Evolutionary conservation across 2,888 invertebrate genomes (phyloP).

Genomic region (Cynaeus angustus): DNA sequence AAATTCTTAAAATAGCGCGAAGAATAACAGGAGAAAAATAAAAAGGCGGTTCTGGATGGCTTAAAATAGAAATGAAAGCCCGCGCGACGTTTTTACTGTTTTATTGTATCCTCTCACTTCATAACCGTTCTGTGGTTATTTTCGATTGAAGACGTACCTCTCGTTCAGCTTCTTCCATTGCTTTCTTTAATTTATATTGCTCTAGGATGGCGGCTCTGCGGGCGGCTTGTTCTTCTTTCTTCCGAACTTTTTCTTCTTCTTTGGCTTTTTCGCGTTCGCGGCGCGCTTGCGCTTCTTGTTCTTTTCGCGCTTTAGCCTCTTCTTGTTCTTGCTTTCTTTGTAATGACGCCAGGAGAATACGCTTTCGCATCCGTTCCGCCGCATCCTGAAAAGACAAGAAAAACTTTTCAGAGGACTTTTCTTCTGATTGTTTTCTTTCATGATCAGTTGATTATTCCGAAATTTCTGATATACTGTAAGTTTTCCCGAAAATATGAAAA

Average conservation of each 20-base stretch:
- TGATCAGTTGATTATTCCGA: too few species aligned
- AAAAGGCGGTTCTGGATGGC: conserved; percentile 16
- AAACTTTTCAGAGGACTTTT: too few species aligned
- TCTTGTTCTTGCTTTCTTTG: conserved; percentile 94
- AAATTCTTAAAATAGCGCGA: conserved; percentile 36
- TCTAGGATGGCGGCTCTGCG: conserved; percentile 91
- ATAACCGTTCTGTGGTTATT: conserved; percentile 30
- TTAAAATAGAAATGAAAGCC: conserved; percentile 33
- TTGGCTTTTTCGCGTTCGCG: conserved; percentile 85
- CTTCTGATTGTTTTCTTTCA: too few species aligned
- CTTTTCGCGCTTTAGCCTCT: conserved; percentile 87
- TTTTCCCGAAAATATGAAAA: too few species aligned
- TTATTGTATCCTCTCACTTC: conserved; percentile 14
- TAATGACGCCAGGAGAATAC: conserved; percentile 90
- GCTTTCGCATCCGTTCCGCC: conserved; percentile 91
- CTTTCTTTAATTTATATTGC: conserved; percentile 94
- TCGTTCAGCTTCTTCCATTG: conserved; percentile 91
- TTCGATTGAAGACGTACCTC: conserved; percentile 75
- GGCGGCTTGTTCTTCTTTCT: conserved; percentile 88
- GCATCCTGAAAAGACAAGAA: conserved; percentile 76
- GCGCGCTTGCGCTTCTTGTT: conserved; percentile 85
- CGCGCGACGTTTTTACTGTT: conserved; percentile 13
- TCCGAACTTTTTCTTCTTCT: conserved; percentile 83
- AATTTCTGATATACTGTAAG: too few species aligned
- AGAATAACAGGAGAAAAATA: conserved; percentile 29